phyloP scores from a whole-genome alignment of 2,113 vertebrate species.

The Lagopus muta region DNA sequence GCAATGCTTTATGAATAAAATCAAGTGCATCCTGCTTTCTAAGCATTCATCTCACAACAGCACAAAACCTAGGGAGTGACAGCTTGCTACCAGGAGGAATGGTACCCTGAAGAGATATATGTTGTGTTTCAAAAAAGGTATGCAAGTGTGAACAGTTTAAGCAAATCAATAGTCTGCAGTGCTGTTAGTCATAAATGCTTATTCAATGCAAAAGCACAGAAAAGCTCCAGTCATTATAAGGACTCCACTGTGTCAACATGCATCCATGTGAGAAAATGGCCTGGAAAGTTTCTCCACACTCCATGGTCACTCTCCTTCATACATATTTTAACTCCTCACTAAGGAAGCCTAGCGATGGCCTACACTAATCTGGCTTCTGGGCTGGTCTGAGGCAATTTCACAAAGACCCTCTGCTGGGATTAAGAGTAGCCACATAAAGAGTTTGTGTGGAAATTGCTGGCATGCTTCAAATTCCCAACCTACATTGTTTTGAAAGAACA shows the following conservation, averaged over 20 bases:
- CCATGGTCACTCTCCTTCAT: not conserved
- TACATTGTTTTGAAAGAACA: not conserved
- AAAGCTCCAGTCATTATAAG: not conserved
- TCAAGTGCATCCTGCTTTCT: constrained; percentile 19
- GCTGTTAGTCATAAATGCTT: constrained; percentile 33
- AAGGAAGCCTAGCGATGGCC: not conserved
- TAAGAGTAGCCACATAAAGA: not conserved
- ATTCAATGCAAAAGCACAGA: not conserved
- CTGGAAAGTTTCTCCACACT: not conserved
- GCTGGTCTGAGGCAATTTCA: not conserved
- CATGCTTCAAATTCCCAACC: not conserved
- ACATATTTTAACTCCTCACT: not conserved
- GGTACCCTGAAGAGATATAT: not conserved
- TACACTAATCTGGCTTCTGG: not conserved
- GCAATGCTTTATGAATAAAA: constrained; percentile 49
- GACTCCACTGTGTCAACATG: not conserved
- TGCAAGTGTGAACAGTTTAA: constrained; percentile 14
- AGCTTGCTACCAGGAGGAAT: constrained; percentile 32
- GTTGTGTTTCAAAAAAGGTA: not conserved
- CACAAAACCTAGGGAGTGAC: constrained; percentile 16
- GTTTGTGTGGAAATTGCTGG: not conserved
- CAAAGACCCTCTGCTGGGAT: not conserved
- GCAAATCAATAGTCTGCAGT: not conserved
- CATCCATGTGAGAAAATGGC: not conserved
- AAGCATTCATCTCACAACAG: constrained; percentile 22